Conservation (phyloP, 2,888 invertebrate genomes). For the Philopedon plagiatum region DNA sequence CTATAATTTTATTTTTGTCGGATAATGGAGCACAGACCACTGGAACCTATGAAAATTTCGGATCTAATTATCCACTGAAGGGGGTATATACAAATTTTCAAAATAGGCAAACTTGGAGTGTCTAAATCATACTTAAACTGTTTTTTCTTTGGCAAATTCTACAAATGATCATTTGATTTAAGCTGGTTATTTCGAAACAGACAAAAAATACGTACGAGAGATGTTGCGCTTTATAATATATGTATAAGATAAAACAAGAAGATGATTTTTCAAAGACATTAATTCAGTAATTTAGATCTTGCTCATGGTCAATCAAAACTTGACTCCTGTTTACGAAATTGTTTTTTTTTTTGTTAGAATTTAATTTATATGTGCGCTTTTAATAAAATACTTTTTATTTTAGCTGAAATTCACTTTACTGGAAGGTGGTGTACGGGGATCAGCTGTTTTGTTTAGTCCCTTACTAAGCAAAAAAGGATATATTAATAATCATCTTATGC, state of each 20-base stretch:
- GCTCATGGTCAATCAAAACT: too few species aligned
- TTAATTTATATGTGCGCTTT: not conserved
- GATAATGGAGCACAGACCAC: slow-evolving; percentile 90
- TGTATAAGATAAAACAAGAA: too few species aligned
- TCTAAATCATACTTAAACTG: too few species aligned
- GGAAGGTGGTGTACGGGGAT: slow-evolving; percentile 88
- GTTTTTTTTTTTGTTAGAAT: too few species aligned
- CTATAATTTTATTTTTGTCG: slow-evolving; percentile 87
- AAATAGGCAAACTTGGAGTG: too few species aligned
- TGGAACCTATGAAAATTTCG: slow-evolving; percentile 79
- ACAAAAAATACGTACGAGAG: too few species aligned
- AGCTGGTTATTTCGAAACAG: too few species aligned
- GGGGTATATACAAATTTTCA: slow-evolving; percentile 71
- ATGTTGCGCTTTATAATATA: too few species aligned
- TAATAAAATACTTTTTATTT: slow-evolving; percentile 28
- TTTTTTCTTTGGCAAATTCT: too few species aligned
- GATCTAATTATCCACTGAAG: slow-evolving; percentile 85
- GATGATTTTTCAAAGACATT: too few species aligned
- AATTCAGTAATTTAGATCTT: too few species aligned
- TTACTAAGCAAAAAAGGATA: slow-evolving; percentile 70
- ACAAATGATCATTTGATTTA: too few species aligned
- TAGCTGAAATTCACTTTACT: slow-evolving; percentile 83
- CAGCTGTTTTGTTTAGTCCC: slow-evolving; percentile 84
- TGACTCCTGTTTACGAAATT: not conserved
- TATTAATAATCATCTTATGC: slow-evolving; percentile 78